Percentiles rank a stretch among this genome's conserved stretches.
Evolutionary conservation across 2,113 vertebrate genomes (phyloP).

Genomic region (Podarcis raffonei): DNA sequence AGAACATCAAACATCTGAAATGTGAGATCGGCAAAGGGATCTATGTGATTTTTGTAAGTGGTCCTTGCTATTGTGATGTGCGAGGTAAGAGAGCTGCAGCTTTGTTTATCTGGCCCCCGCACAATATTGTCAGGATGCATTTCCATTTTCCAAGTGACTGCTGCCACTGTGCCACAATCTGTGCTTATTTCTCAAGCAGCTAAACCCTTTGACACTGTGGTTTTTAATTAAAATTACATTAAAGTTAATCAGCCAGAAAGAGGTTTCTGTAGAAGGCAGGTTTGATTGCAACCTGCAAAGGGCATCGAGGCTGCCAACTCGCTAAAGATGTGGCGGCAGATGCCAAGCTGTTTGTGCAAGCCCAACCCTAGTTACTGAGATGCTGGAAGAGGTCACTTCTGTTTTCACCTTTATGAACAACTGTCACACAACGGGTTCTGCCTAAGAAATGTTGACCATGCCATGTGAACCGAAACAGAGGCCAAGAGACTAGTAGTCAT

Average conservation of each 20-base stretch:
- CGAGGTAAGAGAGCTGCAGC: slow-evolving; percentile 64
- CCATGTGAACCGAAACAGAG: slow-evolving; percentile 48
- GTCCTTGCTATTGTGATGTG: slow-evolving; percentile 42
- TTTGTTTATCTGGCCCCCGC: slow-evolving; percentile 83
- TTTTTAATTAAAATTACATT: slow-evolving; percentile 99
- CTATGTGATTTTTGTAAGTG: background rate
- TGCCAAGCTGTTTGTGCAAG: slow-evolving; percentile 81
- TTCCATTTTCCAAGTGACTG: slow-evolving; percentile 96
- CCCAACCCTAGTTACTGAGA: slow-evolving; percentile 72
- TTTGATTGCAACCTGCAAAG: slow-evolving; percentile 98
- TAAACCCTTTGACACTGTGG: slow-evolving; percentile 99
- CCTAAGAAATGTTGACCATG: slow-evolving; percentile 41
- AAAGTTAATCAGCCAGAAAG: slow-evolving; percentile 99
- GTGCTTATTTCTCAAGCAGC: slow-evolving; percentile 99
- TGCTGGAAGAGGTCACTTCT: slow-evolving; percentile 72
- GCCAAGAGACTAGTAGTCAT: slow-evolving; percentile 6
- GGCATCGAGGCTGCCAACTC: slow-evolving; percentile 91
- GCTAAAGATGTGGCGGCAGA: slow-evolving; percentile 98
- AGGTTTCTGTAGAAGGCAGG: slow-evolving; percentile 91
- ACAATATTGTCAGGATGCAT: slow-evolving; percentile 92
- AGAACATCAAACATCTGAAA: background rate
- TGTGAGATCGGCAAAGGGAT: background rate
- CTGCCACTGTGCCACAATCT: slow-evolving; percentile 97
- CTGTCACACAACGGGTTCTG: slow-evolving; percentile 63
- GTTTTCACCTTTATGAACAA: slow-evolving; percentile 68